phyloP scores from a whole-genome alignment of 2,113 vertebrate species.

The Tenebrosternarchus preto region DNA sequence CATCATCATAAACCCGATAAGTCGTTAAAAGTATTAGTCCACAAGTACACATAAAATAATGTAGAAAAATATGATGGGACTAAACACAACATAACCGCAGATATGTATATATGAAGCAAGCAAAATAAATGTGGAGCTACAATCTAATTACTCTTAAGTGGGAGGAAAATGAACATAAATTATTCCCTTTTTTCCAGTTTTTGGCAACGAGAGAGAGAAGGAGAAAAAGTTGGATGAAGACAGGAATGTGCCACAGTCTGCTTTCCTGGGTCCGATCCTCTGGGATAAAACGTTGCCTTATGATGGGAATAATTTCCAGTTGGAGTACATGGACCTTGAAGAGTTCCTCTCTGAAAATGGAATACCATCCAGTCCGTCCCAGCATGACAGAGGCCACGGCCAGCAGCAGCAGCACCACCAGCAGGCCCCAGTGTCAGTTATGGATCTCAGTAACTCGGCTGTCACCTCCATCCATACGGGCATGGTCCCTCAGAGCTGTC shows the following conservation, averaged over 20 bases:
- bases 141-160: neutral
- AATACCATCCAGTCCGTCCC: constrained; percentile 83
- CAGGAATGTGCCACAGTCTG: constrained; percentile 81
- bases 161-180: neutral
- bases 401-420: constrained; percentile 67
- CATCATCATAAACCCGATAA: neutral
- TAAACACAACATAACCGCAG: neutral
- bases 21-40: neutral
- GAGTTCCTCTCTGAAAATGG: constrained; percentile 91
- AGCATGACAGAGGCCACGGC: constrained; percentile 80
- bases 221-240: constrained; percentile 89
- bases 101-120: too few species aligned
- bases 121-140: neutral
- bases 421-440: constrained; percentile 78
- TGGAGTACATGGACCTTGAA: constrained; percentile 95
- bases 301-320: constrained; percentile 87
- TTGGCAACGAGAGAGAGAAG: constrained; percentile 84
- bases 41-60: neutral
- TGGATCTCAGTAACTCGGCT: constrained; percentile 85
- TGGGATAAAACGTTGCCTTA: constrained; percentile 94
- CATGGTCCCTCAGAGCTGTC: constrained; percentile 80
- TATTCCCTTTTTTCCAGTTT: constrained; percentile 70
- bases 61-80: neutral
- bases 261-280: constrained; percentile 88
- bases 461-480: constrained; percentile 78